These are phyloP conservation scores for Linyphia triangularis DNA, from an alignment of 2,888 invertebrate genomes.

Conservation along the genomic window DNA sequence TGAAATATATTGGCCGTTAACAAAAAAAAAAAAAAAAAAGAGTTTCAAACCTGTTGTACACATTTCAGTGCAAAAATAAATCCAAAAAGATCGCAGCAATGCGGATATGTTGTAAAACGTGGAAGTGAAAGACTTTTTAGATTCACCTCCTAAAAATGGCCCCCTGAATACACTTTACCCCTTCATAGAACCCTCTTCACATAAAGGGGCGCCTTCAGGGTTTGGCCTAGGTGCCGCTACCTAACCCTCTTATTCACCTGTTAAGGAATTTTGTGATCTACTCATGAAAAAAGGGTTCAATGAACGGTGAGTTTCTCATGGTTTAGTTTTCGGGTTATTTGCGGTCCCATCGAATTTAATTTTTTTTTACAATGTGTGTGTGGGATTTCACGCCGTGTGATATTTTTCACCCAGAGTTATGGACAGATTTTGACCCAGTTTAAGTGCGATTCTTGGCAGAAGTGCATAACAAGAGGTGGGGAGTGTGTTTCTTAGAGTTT, in stretches of 20 bases:
- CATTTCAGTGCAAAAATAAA: too few relatives aligned
- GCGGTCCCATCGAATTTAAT: background rate
- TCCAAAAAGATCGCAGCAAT: too few relatives aligned
- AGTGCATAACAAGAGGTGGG: too few relatives aligned
- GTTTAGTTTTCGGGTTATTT: background rate
- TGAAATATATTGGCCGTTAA: too few relatives aligned
- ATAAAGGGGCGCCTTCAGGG: background rate
- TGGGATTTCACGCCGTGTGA: background rate
- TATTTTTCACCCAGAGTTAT: background rate
- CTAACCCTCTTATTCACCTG: constrained; percentile 55
- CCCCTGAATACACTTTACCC: background rate
- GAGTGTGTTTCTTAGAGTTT: too few relatives aligned
- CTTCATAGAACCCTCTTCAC: background rate
- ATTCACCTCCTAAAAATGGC: background rate
- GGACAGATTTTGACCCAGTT: background rate
- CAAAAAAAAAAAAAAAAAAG: too few relatives aligned
- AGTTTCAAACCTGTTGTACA: too few relatives aligned
- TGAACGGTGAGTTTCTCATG: constrained; percentile 31
- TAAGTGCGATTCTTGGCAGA: background rate
- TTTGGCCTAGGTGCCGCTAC: background rate
- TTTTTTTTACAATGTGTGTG: background rate
- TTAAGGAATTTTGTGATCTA: constrained; percentile 47
- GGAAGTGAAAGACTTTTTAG: background rate
- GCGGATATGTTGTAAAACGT: background rate
- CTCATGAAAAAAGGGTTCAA: constrained; percentile 14